Evolutionary conservation across 2,113 vertebrate species (phyloP), one percentile per base, ranked within the genome.

Genomic region (Zapornia atra): DNA sequence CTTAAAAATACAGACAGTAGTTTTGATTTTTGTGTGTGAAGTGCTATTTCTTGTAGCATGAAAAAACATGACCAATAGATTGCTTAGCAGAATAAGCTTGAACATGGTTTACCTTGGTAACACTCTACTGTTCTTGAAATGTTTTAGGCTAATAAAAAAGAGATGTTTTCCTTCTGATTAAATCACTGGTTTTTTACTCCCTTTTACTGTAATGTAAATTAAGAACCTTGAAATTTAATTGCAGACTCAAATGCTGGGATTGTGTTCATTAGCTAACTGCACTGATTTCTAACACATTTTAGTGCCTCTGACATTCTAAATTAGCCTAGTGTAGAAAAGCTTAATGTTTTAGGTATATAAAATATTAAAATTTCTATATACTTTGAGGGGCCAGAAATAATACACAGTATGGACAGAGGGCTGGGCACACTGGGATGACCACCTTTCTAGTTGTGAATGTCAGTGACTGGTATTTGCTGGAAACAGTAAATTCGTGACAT

Each of bases 191-290:
- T 93, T 93, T 95, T 90, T 65, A 24, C 19, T 82, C 11, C 85
- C 91, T 61, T 22, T 71, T 68, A 51, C 28, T 68, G 59, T 10
- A 77, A 22, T 57, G 10, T 71, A 64, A 86, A 54, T 66, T 26
- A 85, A 92, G 95, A 25, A 51, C 21, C 33, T 73, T 94, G 65
- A 87, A 82, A 94, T 79, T 65, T 28, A 95, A 65, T 90, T 79
- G 36, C 19, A 42, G 53, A 54, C 18, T 69, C 61, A 51, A 65
- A 64, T 15, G 29, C 9, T 40, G 20, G 28, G 11, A 14, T 19
- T 20, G 44, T 68, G 68, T 63, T 59, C 19, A 26, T 81, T 54
- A 86, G 60, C 71, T 83, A 15, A 82, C 60, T 28, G 33, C 11
- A 26, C 12, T 68, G 66, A 53, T 72, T 89, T 76, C 21, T 76